Conservation (phyloP, 2,113 vertebrate genomes). For the Rostratula benghalensis region DNA sequence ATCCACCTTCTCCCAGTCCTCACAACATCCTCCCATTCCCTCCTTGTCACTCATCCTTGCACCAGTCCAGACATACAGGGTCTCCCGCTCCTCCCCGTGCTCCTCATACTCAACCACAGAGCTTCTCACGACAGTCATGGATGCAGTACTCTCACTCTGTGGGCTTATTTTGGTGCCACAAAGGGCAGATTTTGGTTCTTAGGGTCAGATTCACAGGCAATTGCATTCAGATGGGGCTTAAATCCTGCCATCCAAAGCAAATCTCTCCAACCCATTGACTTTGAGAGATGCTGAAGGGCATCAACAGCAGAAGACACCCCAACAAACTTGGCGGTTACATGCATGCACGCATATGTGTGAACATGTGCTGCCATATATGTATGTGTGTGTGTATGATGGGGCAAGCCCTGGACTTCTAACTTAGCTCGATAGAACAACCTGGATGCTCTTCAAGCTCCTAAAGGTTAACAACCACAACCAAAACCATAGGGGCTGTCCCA, state of each 20-base stretch:
- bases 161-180: background rate
- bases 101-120: background rate
- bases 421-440: background rate
- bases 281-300: background rate
- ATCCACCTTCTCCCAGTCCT: background rate
- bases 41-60: background rate
- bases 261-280: background rate
- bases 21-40: background rate
- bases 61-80: background rate
- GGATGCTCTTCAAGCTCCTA: background rate
- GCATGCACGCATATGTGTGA: background rate
- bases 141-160: background rate
- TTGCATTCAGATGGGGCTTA: background rate
- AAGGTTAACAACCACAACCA: background rate
- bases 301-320: background rate
- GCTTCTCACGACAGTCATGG: fast-evolving
- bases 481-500: background rate
- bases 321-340: background rate
- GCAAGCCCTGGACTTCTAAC: background rate
- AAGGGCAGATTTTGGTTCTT: background rate
- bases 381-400: background rate
- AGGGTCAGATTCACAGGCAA: background rate
- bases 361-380: background rate
- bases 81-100: background rate
- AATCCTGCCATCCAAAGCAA: background rate